Evolutionary conservation across 1,140 invertebrate genomes (phyloP), one percentile per base, ranked within the genome.

Genomic region (Trichonephila inaurata): DNA sequence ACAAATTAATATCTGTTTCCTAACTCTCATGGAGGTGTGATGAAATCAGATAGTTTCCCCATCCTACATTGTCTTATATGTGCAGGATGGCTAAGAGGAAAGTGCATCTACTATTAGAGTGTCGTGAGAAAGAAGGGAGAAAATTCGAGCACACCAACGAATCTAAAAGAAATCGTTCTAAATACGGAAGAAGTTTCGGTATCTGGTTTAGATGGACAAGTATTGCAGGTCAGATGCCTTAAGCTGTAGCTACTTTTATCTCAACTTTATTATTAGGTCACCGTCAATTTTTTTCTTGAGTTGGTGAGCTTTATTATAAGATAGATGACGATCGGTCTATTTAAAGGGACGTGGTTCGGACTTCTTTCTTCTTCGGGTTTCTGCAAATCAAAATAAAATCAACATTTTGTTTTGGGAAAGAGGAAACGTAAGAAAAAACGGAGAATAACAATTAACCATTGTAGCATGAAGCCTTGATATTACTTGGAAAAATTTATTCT

Each of bases 161-260:
- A 69, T 85, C 44, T 51, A 51, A n/a, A 58, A 85, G 28, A 58
- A 85, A 60, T 58, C 69, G 72, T 58, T 51, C 82, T 85, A 85
- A 85, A 85, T 85, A 60, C 82, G 82, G 82, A 85, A 85, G 82
- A 14, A 12, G 18, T 51, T 51, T 83, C 2, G 18, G 51, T 2
- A 85, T 85, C 82, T 21, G 51, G 82, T 60, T 82, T 19, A 85
- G 44, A 51, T 58, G 82, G 82, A 85, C 51, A 44, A 85, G 51
- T 51, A 51, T 51, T 10, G 10, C 51, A 8, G 51, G 51, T 85
- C 82, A 85, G 44, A 24, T 24, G 82, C 82, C 82, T 85, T 4
- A 16, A 85, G 82, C 44, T 85, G 82, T 58, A 85, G 44, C 82
- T 85, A 85, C 82, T 85, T 85, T 58, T 85, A 85, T 85, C 82